phyloP scores from a whole-genome alignment of 2,797 vertebrate species.

The Sebastes matsubarae region DNA sequence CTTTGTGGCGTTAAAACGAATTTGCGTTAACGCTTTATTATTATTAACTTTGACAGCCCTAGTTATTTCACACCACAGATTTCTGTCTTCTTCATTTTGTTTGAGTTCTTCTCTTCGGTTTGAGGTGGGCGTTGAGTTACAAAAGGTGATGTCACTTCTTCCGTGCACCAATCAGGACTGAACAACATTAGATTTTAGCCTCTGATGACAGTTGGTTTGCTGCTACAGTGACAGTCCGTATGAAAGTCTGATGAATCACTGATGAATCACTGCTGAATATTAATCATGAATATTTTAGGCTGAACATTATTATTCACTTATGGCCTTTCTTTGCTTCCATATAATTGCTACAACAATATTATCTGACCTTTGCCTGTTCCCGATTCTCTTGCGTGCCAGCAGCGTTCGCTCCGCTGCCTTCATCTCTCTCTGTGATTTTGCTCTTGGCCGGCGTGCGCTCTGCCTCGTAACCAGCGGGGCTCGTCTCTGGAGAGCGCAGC shows the following conservation, averaged over 20 bases:
- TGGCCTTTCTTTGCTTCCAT: not conserved
- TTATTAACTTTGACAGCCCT: not conserved
- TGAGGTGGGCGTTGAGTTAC: not conserved
- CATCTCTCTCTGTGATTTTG: constrained; percentile 35
- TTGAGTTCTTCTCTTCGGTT: not conserved
- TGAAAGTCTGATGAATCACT: too few relatives aligned
- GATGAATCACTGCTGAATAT: not conserved
- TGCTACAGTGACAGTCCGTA: not conserved
- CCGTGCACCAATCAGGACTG: not conserved
- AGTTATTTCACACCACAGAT: not conserved
- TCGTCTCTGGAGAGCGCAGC: constrained; percentile 49
- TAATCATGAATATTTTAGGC: not conserved
- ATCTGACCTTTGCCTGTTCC: constrained; percentile 67
- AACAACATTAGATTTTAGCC: not conserved
- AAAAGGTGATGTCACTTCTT: not conserved
- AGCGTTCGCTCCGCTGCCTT: constrained; percentile 50
- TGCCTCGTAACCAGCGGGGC: constrained; percentile 37
- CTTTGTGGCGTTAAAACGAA: too few relatives aligned
- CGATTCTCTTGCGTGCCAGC: constrained; percentile 45
- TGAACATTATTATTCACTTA: not conserved
- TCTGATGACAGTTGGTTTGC: not conserved
- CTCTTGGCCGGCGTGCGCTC: constrained; percentile 57
- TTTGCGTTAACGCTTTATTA: too few relatives aligned
- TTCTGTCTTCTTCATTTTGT: not conserved
- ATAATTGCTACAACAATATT: not conserved